These are phyloP conservation scores for Brachypodius melanocephalos DNA, from an alignment of 2,113 vertebrate genomes.

Conservation along the genomic window DNA sequence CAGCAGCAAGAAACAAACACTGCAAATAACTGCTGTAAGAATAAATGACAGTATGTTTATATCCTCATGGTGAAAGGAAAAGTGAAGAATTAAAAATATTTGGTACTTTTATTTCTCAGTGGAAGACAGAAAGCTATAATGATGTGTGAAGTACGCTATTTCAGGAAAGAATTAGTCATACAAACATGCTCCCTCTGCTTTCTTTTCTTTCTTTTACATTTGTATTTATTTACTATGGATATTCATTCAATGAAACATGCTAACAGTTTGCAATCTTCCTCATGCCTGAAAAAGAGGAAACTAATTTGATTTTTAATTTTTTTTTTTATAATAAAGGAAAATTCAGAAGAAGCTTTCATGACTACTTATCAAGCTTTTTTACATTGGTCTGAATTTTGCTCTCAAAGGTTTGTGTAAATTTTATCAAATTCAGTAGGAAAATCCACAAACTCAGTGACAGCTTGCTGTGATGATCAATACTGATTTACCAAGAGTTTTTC, in stretches of 20 bases:
- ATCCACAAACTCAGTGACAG: not conserved
- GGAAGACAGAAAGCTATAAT: not conserved
- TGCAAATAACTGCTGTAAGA: not conserved
- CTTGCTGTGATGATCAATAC: not conserved
- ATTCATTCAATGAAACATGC: slow-evolving; percentile 23
- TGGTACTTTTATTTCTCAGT: not conserved
- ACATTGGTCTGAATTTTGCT: not conserved
- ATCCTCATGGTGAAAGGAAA: not conserved
- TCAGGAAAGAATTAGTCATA: not conserved
- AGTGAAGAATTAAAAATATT: not conserved
- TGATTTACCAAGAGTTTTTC: not conserved
- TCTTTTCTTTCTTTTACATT: not conserved
- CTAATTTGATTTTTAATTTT: not conserved
- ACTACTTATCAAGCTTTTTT: not conserved
- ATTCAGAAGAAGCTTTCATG: not conserved
- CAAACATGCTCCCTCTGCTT: not conserved
- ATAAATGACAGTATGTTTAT: not conserved
- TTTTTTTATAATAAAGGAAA: not conserved
- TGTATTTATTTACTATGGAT: not conserved
- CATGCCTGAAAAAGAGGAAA: not conserved
- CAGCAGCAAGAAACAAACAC: not conserved
- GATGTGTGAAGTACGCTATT: not conserved
- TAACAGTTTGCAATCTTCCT: not conserved
- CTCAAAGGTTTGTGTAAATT: not conserved
- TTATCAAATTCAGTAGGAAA: not conserved